Evolutionary conservation across 2,888 invertebrate species (phyloP), one percentile per base, ranked within the genome.

Genomic region (Danaus chrysippus): DNA sequence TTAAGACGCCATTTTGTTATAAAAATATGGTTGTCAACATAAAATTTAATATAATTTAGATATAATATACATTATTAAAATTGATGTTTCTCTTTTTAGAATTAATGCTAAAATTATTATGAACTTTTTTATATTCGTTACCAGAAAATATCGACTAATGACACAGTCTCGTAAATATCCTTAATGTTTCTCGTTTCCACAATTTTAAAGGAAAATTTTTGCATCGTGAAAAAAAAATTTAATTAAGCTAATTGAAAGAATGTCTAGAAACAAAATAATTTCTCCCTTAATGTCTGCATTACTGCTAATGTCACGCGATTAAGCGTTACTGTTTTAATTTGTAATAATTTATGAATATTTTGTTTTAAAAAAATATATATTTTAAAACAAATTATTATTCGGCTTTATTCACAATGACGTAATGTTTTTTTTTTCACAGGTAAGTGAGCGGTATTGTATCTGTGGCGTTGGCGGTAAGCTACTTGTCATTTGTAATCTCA

Each of bases 231-330:
- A 81, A 82, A 82, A 82, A 82, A 84, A 77, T 77, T 81, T 78
- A 84, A 87, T 87, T 83, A 87, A 81, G 75, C 69, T 84, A 87
- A 87, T 86, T 86, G 82, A 71, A 82, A 83, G 85, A 86, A 82
- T 75, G 76, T 71, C 76, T 71, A 68, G 72, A 73, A 68, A 72
- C 69, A 66, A 71, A 76, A 84, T 86, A 86, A 77, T 74, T 87
- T 84, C 85, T 73, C 65, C 69, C 77, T 75, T 85, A 89, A 86
- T 84, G 84, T 70, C 71, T 72, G 74, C 77, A 70, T 81, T 82
- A 79, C 79, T 74, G 78, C 78, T 85, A 86, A 87, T 86, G 84
- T 78, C 71, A 65, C 71, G 17, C 49, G 17, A 49, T 49, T 49
- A 49, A 49, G 49, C 15, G 49, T 9, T 34, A 34, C 9, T 49